Evolutionary conservation across 2,888 invertebrate species (phyloP).

Genomic region (Zootermopsis nevadensis): DNA sequence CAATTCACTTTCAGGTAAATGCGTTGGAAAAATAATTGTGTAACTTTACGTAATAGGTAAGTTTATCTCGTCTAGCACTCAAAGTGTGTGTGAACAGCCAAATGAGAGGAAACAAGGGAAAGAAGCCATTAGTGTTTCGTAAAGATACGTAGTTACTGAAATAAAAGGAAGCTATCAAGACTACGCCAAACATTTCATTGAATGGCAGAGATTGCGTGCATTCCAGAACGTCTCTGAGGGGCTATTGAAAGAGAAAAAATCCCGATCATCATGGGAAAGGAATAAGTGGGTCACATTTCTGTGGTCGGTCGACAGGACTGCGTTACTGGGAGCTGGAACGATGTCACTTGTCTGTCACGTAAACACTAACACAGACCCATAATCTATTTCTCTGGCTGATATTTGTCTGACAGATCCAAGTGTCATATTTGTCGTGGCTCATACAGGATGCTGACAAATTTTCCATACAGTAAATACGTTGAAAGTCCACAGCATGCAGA

Average conservation of each 20-base stretch:
- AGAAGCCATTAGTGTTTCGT: background rate
- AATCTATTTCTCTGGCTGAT: background rate
- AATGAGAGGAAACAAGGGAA: background rate
- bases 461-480: too few relatives aligned
- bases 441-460: too few relatives aligned
- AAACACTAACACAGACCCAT: background rate
- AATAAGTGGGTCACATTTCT: background rate
- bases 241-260: background rate
- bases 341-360: slow-evolving; percentile 6
- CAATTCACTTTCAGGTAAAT: too few relatives aligned
- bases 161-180: background rate
- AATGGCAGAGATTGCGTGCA: background rate
- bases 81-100: too few relatives aligned
- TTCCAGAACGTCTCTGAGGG: background rate
- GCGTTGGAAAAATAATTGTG: too few relatives aligned
- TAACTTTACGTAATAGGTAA: too few relatives aligned
- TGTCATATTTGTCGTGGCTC: background rate
- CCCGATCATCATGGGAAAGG: background rate
- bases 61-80: too few relatives aligned
- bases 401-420: background rate
- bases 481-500: too few relatives aligned
- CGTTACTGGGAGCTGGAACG: slow-evolving; percentile 15
- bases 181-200: background rate
- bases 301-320: background rate
- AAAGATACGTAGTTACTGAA: background rate